Percentiles rank a stretch among this genome's conserved stretches.
Evolutionary conservation across 1,140 invertebrate genomes (phyloP).

Genomic region (Heliconius hewitsoni): DNA sequence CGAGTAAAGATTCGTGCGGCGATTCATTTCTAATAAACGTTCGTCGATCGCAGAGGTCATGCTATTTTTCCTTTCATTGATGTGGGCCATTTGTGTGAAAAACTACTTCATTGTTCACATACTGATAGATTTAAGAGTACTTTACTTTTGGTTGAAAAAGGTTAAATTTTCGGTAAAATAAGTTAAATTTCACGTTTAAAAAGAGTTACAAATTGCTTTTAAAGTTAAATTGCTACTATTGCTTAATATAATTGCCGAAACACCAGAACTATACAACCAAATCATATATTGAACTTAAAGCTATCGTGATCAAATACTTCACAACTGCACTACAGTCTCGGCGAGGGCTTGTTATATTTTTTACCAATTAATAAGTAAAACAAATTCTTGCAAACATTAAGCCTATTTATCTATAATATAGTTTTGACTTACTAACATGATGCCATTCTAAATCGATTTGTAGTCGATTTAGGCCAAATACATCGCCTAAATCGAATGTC

Average conservation of each 20-base stretch:
- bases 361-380: background rate
- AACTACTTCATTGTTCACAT: constrained; percentile 6
- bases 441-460: constrained; percentile 7
- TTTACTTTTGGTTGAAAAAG: background rate
- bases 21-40: constrained; percentile 45
- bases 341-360: too few species aligned
- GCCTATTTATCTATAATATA: background rate
- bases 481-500: background rate
- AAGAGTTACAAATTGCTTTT: background rate
- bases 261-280: too few species aligned
- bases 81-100: constrained; percentile 10
- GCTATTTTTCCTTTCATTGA: constrained; percentile 22
- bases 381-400: background rate
- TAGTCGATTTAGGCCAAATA: constrained; percentile 17
- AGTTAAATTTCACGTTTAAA: too few species aligned
- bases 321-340: background rate
- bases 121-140: background rate
- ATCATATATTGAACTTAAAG: too few species aligned
- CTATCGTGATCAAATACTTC: background rate
- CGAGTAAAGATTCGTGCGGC: constrained; percentile 32
- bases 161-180: background rate
- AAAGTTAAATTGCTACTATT: too few species aligned
- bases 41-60: constrained; percentile 35
- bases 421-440: background rate
- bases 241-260: too few species aligned